Evolutionary conservation across 2,888 invertebrate genomes (phyloP), one percentile per base, ranked within the genome.

Genomic region (Netelia melanura): DNA sequence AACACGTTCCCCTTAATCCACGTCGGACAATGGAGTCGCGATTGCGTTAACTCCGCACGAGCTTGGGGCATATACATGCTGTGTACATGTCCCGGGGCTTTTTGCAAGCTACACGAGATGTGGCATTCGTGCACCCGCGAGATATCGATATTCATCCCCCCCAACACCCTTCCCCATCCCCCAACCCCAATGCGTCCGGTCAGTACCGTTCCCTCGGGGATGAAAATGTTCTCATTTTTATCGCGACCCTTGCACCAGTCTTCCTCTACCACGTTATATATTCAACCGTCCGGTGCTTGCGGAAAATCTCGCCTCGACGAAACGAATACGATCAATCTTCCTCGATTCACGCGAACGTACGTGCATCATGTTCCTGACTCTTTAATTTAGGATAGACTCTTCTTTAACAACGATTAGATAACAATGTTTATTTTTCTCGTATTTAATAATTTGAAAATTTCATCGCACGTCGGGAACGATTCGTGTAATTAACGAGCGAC

Each of bases 1-100:
- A 85, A 83, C 75, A 64, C 68, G 74, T 79, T 80, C 78, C 67
- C 77, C 67, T 81, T 71, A 75, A 84, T 84, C 75, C 62, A 78
- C 23, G 17, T 52, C 48, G 62, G 71, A 76, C 79, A 86, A 84
- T 86, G 75, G 81, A 78, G 25, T 68, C 62, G 56, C 54, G 70
- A 78, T 75, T 68, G 80, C 76, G 68, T 76, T 84, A 74, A 77
- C 58, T 74, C 43, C 30, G 5, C 75, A 44, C 10, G 21, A 64
- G 83, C 43, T 54, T n/a, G 58, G 14, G 14, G 72, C 38, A 77
- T 67, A 56, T 62, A 62, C 62, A 25, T 43, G 43, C 44, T 48
- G 54, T 38, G 30, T 10, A 30, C 38, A 44, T 58, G 58, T 58
- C 58, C 58, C 17, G 56, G 25, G 10, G 25, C 52, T 52, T 52